phyloP scores from a whole-genome alignment of 2,888 invertebrate genomes.

The Schizotus pectinicornis region DNA sequence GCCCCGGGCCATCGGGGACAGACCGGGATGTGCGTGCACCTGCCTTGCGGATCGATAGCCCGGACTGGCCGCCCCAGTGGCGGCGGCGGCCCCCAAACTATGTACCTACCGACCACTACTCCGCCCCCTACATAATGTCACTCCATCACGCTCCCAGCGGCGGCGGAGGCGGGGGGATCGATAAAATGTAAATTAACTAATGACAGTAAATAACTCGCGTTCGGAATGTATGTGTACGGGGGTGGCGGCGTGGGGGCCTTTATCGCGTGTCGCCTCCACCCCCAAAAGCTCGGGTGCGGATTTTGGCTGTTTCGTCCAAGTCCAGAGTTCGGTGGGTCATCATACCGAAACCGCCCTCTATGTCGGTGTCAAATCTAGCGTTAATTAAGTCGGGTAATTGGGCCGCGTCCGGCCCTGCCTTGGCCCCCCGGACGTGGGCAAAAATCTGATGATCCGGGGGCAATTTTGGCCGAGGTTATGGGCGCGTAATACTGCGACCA shows the following conservation, averaged over 20 bases:
- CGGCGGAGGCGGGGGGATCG: slow-evolving; percentile 28
- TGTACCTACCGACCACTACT: slow-evolving; percentile 19
- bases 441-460: no score
- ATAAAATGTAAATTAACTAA: slow-evolving; percentile 40
- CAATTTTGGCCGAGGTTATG: no score
- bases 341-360: no score
- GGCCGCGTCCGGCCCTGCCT: no score
- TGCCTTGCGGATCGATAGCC: slow-evolving; percentile 48
- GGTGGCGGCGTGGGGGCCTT: background rate
- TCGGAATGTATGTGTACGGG: slow-evolving; percentile 6
- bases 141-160: slow-evolving; percentile 18
- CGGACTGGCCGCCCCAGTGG: slow-evolving; percentile 29
- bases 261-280: no score
- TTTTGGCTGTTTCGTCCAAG: no score
- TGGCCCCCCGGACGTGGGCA: no score
- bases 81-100: slow-evolving; percentile 22
- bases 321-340: no score
- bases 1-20: slow-evolving; percentile 46
- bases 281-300: no score
- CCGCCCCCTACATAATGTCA: slow-evolving; percentile 29
- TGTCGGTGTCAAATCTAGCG: no score
- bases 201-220: slow-evolving; percentile 28
- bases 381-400: no score
- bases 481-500: no score
- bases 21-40: slow-evolving; percentile 50